Evolutionary conservation across 2,797 vertebrate species (phyloP).

Genomic region (Synaphobranchus kaupii): DNA sequence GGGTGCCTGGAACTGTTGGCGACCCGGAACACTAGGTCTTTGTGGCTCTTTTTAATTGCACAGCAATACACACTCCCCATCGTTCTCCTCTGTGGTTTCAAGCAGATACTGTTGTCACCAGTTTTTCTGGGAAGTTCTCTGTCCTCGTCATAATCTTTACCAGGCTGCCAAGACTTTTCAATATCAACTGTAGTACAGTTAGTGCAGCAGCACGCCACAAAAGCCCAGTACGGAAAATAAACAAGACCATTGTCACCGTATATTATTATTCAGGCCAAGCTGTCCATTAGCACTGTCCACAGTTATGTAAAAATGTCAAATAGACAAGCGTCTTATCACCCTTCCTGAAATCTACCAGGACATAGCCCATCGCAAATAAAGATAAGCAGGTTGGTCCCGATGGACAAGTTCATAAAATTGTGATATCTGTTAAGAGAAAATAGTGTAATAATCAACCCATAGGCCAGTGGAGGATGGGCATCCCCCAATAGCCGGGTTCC

Average conservation of each 20-base stretch:
- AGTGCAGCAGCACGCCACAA: background rate
- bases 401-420: background rate
- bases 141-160: conserved; percentile 12
- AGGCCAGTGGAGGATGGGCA: too few relatives aligned
- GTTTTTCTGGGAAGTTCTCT: conserved; percentile 23
- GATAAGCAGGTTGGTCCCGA: background rate
- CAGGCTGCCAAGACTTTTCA: conserved; percentile 28
- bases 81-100: conserved; percentile 34
- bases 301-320: background rate
- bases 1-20: conserved; percentile 66
- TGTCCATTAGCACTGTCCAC: background rate
- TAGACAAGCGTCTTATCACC: background rate
- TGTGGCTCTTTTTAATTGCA: conserved; percentile 63
- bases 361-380: background rate
- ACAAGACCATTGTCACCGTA: conserved; percentile 2
- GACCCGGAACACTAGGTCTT: conserved; percentile 63
- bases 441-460: too few relatives aligned
- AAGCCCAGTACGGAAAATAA: background rate
- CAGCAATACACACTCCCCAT: conserved; percentile 53
- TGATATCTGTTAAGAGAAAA: background rate
- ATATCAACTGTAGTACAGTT: background rate
- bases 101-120: conserved; percentile 17
- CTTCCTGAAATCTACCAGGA: background rate
- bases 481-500: too few relatives aligned
- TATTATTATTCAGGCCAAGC: background rate